Evolutionary conservation across 2,888 invertebrate genomes (phyloP), one percentile per base, ranked within the genome.

Genomic region (Pseudoips prasinana): DNA sequence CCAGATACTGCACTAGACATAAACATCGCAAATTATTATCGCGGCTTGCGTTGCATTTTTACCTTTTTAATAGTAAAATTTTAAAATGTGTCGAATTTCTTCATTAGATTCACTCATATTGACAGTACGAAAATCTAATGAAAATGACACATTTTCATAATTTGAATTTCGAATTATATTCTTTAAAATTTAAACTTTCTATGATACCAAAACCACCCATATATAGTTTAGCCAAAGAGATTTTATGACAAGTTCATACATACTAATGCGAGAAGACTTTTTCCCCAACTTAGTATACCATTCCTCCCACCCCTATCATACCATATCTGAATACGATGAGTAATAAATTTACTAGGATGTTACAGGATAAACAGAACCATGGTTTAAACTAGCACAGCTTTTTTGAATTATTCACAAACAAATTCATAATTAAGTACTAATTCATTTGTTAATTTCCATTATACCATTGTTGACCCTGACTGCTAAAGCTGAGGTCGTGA

Each of bases 161-260:
- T 27, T 18, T 27, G 27, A 27, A 27, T 27, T 27, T 27, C 7
- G 20, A 27, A 27, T 27, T 27, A 27, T 27, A 8, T 20, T 27
- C 20, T 27, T 20, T 27, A 27, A 27, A 27, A 27, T 27, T 19
- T 27, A 27, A 27, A 27, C 20, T 27, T 27, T 27, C 9, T 19
- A 19, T 19, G 19, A 27, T 27, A 20, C 27, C 27, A 27, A 27
- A 27, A 27, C 10, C 27, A 19, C 19, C 27, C 27, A 27, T 9
- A 27, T 20, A 27, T 14, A 14, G 14, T 3, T 3, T 14, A 22
- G 22, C n/a, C 22, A 8, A 22, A 22, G n/a, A 22, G 22, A 22
- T 22, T 8, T 22, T 7, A 8, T 22, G 2, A 22, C 22, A 8
- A 22, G 22, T 22, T 14, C 14, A 14, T 14, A 14, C 14, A 14